Evolutionary conservation across 2,113 vertebrate species (phyloP).

Genomic region (Crotophaga sulcirostris): DNA sequence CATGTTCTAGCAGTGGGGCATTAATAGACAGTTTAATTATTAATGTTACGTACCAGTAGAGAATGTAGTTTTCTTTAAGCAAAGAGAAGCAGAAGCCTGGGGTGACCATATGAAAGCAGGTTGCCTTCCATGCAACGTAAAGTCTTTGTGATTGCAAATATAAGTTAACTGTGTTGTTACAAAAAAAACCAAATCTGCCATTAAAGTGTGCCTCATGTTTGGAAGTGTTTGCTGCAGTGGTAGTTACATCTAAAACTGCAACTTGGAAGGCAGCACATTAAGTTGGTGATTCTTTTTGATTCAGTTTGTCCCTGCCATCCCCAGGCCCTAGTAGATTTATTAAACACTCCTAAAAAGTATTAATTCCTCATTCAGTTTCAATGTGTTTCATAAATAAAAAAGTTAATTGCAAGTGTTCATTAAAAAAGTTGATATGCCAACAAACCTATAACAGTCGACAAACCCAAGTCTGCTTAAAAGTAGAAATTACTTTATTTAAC

Average conservation of each 20-base stretch:
- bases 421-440: background rate
- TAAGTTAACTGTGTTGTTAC: background rate
- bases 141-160: background rate
- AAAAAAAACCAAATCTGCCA: background rate
- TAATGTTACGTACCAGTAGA: slow-evolving; percentile 38
- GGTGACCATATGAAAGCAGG: background rate
- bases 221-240: background rate
- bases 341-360: background rate
- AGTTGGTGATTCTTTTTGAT: background rate
- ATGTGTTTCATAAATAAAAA: background rate
- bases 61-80: slow-evolving; percentile 57
- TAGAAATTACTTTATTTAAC: background rate
- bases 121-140: slow-evolving; percentile 3
- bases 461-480: background rate
- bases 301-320: background rate
- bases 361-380: background rate
- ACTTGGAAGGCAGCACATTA: background rate
- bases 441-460: background rate
- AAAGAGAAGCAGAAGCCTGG: slow-evolving; percentile 28
- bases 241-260: background rate
- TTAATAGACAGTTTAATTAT: slow-evolving; percentile 72
- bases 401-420: background rate
- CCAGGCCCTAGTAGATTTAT: background rate
- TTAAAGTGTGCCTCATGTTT: background rate
- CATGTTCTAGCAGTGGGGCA: slow-evolving; percentile 31